Percentiles rank a stretch among this genome's conserved stretches.
These are phyloP conservation scores for Eupeodes latifasciatus DNA, from an alignment of 2,888 invertebrate genomes.

Conservation along the genomic window DNA sequence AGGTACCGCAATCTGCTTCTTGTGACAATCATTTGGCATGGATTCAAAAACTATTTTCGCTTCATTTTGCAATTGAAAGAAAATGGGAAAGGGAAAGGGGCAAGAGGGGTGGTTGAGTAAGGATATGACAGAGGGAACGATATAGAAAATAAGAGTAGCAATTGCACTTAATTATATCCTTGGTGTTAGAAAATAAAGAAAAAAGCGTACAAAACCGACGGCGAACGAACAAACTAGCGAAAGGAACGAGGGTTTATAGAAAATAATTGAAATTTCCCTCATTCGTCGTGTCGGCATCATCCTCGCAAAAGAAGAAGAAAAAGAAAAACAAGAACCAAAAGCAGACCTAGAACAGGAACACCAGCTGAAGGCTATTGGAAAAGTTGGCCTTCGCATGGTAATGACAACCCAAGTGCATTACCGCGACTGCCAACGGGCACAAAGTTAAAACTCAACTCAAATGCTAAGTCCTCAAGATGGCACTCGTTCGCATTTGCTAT, in stretches of 20 bases:
- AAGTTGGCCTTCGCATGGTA: constrained; percentile 43
- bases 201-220: no score
- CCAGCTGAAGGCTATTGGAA: constrained; percentile 46
- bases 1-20: constrained; percentile 41
- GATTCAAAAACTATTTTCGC: constrained; percentile 64
- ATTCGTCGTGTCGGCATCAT: no score
- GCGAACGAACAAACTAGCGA: no score
- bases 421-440: constrained; percentile 27
- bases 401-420: constrained; percentile 69
- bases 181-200: background rate
- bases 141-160: constrained; percentile 20
- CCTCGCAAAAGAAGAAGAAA: constrained; percentile 1
- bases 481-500: background rate
- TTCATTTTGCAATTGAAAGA: constrained; percentile 10
- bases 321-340: no score
- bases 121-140: background rate
- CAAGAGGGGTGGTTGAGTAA: no score
- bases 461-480: constrained; percentile 52
- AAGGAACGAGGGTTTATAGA: background rate
- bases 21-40: constrained; percentile 58
- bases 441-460: constrained; percentile 31
- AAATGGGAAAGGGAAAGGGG: background rate
- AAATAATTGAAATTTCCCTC: constrained; percentile 52
- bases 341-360: background rate
- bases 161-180: constrained; percentile 67